Evolutionary conservation across 2,113 vertebrate genomes (phyloP).

Genomic region (Anthoscopus minutus): DNA sequence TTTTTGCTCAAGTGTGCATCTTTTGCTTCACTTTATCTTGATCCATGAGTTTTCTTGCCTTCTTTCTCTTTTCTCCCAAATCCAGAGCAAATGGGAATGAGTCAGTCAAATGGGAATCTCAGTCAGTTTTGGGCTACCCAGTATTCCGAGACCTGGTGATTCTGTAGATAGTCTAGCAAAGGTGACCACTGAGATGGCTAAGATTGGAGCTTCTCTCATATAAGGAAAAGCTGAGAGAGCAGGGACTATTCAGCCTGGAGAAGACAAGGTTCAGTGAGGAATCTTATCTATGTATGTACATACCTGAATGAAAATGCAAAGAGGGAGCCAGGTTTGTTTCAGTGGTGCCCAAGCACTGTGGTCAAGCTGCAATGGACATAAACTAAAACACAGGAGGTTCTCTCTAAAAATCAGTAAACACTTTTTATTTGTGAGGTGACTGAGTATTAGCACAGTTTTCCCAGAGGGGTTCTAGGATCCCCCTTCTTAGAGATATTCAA

Average conservation of each 20-base stretch:
- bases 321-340: not conserved
- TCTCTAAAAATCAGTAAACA: not conserved
- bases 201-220: not conserved
- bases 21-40: not conserved
- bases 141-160: not conserved
- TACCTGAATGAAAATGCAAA: not conserved
- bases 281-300: not conserved
- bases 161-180: not conserved
- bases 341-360: not conserved
- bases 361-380: not conserved
- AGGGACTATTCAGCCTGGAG: not conserved
- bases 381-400: not conserved
- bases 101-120: no score
- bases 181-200: not conserved
- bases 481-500: not conserved
- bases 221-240: not conserved
- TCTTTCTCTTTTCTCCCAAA: not conserved
- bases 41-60: not conserved
- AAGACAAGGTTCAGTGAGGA: not conserved
- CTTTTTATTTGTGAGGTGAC: not conserved
- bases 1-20: not conserved
- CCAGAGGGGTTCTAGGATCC: not conserved
- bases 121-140: not conserved
- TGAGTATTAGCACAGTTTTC: not conserved
- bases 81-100: not conserved